A percentile compares a stretch with the other conserved stretches of the same genome.
These are phyloP conservation scores for Dasypogon diadema DNA, from an alignment of 2,888 invertebrate species.

Conservation along the genomic window DNA sequence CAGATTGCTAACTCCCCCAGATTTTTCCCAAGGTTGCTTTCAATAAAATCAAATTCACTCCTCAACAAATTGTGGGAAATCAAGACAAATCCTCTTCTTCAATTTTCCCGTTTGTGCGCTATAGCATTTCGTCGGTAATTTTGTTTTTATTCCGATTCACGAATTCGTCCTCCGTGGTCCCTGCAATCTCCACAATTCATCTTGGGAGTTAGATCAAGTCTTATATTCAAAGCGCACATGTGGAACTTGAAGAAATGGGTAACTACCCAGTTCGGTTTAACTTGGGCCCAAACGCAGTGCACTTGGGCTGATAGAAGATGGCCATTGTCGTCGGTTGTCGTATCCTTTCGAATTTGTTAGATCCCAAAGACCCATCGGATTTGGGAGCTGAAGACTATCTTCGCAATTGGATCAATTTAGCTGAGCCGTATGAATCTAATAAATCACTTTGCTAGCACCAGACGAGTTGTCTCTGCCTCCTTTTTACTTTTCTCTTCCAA, in stretches of 20 bases:
- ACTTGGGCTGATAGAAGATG: constrained; percentile 15
- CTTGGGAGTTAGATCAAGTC: constrained; percentile 17
- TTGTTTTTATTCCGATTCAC: constrained; percentile 19
- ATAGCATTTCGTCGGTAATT: constrained; percentile 3
- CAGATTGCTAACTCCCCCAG: not conserved
- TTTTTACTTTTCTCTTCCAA: not conserved
- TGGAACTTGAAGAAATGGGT: not conserved
- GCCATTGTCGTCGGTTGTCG: constrained; percentile 14
- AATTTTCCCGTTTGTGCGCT: constrained; percentile 8
- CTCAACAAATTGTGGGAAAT: constrained; percentile 46
- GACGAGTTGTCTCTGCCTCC: constrained; percentile 40
- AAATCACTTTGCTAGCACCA: constrained; percentile 53
- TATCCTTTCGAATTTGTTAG: constrained; percentile 16
- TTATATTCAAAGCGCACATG: constrained; percentile 15
- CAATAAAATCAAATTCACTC: constrained; percentile 49
- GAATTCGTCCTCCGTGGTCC: constrained; percentile 15
- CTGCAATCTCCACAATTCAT: constrained; percentile 30
- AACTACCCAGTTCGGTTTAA: not conserved
- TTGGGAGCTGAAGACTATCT: constrained; percentile 30
- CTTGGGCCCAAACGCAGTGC: not conserved
- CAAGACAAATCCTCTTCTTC: constrained; percentile 43
- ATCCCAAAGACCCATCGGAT: not conserved
- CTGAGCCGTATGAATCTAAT: constrained; percentile 56
- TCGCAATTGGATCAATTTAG: constrained; percentile 56
- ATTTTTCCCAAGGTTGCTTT: constrained; percentile 1